Conservation (phyloP, 2,888 invertebrate species). For the Eilema sororculum region DNA sequence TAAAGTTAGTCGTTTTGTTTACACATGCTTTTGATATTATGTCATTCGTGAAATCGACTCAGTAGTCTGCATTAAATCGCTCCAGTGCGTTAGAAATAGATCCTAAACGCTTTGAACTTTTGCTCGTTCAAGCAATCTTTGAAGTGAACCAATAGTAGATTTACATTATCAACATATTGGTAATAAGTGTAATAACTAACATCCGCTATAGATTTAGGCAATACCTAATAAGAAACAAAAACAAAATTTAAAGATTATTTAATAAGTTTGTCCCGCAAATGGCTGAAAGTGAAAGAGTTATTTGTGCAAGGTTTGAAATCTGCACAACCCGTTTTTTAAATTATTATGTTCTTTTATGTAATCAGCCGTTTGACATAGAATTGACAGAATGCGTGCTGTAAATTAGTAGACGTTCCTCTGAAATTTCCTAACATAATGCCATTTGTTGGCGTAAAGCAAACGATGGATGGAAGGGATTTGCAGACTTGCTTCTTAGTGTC, state of each 20-base stretch:
- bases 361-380: too few species aligned
- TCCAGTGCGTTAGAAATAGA: background rate
- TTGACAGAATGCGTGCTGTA: too few species aligned
- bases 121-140: background rate
- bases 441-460: too few species aligned
- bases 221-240: too few species aligned
- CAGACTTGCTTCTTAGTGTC: too few species aligned
- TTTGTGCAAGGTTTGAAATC: too few species aligned
- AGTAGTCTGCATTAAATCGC: background rate
- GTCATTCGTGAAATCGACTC: background rate
- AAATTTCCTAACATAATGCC: too few species aligned
- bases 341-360: background rate
- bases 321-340: background rate
- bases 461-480: too few species aligned
- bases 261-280: too few species aligned
- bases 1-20: background rate
- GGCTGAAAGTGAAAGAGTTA: too few species aligned
- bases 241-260: too few species aligned
- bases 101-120: background rate
- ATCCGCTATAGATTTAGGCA: background rate
- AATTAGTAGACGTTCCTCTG: too few species aligned
- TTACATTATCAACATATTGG: background rate
- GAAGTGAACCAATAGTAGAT: background rate
- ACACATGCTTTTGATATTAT: background rate
- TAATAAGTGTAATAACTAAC: background rate